phyloP scores from a whole-genome alignment of 2,797 vertebrate species.

The Amniataba percoides region DNA sequence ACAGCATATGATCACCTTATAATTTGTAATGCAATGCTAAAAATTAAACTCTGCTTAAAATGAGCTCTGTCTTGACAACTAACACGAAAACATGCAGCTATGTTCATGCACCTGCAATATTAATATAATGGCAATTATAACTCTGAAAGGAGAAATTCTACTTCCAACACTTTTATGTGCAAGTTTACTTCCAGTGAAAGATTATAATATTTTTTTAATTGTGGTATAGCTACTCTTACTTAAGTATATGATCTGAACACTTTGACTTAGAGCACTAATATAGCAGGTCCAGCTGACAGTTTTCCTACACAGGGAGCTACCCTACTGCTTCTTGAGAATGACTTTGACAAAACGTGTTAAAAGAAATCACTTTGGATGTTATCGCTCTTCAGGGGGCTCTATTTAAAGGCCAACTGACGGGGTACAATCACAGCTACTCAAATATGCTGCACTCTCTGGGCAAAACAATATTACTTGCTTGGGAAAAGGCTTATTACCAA shows the following conservation, averaged over 20 bases:
- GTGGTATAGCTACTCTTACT: background rate
- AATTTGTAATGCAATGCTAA: background rate
- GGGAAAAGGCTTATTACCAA: background rate
- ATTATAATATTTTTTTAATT: background rate
- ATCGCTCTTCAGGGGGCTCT: slow-evolving; percentile 28
- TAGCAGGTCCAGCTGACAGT: slow-evolving; percentile 8
- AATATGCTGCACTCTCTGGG: background rate
- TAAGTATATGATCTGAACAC: background rate
- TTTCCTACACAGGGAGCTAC: slow-evolving; percentile 17
- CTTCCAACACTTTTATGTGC: background rate
- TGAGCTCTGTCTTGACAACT: background rate
- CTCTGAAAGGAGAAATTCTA: background rate
- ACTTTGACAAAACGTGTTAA: slow-evolving; percentile 55
- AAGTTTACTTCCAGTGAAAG: background rate
- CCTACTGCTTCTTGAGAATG: slow-evolving; percentile 47
- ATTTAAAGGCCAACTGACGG: slow-evolving; percentile 43
- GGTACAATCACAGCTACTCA: slow-evolving; percentile 24
- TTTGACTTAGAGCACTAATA: background rate
- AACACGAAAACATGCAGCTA: background rate
- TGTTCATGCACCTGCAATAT: background rate
- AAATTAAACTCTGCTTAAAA: background rate
- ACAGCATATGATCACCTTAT: background rate
- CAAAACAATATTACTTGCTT: slow-evolving; percentile 17
- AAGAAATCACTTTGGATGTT: slow-evolving; percentile 37
- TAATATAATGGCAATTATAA: background rate